These are phyloP conservation scores for Serripes groenlandicus DNA, from an alignment of 2,888 invertebrate genomes.

Conservation along the genomic window DNA sequence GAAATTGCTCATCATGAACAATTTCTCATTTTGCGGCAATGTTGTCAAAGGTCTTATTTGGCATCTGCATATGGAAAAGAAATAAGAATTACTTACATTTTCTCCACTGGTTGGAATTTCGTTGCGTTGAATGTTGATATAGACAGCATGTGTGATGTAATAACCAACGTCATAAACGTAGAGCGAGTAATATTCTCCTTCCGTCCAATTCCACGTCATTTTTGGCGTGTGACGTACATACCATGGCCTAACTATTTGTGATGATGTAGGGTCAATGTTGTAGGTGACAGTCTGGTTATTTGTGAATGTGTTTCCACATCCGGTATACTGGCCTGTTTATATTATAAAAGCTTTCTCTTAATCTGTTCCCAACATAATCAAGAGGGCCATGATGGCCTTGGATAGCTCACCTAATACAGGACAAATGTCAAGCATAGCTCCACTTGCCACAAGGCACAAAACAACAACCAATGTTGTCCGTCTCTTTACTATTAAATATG, in stretches of 20 bases:
- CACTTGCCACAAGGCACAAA: no score
- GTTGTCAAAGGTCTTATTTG: no score
- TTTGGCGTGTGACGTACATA: conserved; percentile 33
- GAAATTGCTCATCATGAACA: no score
- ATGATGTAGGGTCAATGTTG: conserved; percentile 40
- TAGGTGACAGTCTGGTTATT: background rate
- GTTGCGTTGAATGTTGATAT: conserved; percentile 62
- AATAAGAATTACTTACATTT: conserved; percentile 20
- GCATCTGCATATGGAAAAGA: no score
- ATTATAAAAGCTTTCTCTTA: no score
- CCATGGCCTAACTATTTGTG: conserved; percentile 44
- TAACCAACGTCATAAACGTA: conserved; percentile 56
- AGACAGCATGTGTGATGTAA: conserved; percentile 40
- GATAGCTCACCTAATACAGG: no score
- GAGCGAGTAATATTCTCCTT: conserved; percentile 39
- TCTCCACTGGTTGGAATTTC: conserved; percentile 27
- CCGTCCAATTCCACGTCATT: conserved; percentile 11
- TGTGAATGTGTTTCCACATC: conserved; percentile 47
- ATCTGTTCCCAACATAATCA: no score
- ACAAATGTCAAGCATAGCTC: no score
- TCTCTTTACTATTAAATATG: no score
- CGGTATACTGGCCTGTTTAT: conserved; percentile 51
- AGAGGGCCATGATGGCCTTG: no score
- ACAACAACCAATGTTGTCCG: no score
- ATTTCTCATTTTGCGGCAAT: no score